A percentile compares a stretch with the other conserved stretches of the same genome.
Evolutionary conservation across 2,797 vertebrate species (phyloP).

Genomic region (Lagocephalus sceleratus): DNA sequence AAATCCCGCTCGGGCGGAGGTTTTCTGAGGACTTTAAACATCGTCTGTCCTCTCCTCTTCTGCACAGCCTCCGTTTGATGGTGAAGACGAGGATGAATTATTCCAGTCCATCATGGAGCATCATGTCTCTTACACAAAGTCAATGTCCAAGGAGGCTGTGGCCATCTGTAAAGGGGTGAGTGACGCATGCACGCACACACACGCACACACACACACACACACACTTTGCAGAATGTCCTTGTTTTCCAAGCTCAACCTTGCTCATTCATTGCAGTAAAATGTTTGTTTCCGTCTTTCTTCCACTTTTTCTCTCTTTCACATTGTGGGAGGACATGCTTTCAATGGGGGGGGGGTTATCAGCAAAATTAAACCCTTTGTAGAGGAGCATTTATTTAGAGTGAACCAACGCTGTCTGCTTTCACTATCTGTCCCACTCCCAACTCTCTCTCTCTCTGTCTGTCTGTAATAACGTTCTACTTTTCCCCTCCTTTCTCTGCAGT

Average conservation of each 20-base stretch:
- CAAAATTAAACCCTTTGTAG: slow-evolving; percentile 62
- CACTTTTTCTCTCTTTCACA: slow-evolving; percentile 4
- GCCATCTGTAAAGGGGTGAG: slow-evolving; percentile 99
- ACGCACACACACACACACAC: slow-evolving; percentile 7
- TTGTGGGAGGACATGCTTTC: slow-evolving; percentile 14
- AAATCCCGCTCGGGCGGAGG: slow-evolving; percentile 20
- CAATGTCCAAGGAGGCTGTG: slow-evolving; percentile 98
- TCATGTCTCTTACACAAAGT: slow-evolving; percentile 96
- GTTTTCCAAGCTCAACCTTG: slow-evolving; percentile 16
- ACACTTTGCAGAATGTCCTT: slow-evolving; percentile 4
- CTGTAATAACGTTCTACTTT: slow-evolving; percentile 18
- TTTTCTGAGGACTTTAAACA: slow-evolving; percentile 10
- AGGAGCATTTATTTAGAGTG: slow-evolving; percentile 52
- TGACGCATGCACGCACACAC: slow-evolving; percentile 3
- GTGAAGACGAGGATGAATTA: slow-evolving; percentile 94
- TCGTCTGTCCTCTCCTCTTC: slow-evolving; percentile 3
- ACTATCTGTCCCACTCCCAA: slow-evolving; percentile 45
- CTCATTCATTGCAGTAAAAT: slow-evolving; percentile 19
- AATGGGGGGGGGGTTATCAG: slow-evolving; percentile 44
- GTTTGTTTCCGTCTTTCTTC: slow-evolving; percentile 7
- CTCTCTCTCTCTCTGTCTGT: slow-evolving; percentile 4
- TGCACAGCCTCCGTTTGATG: slow-evolving; percentile 91
- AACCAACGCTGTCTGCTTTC: slow-evolving; percentile 53
- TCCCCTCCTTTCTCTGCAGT: slow-evolving; percentile 30
- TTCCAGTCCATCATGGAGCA: slow-evolving; percentile 99